phyloP scores from a whole-genome alignment of 2,113 vertebrate species.

The Ondatra zibethicus region DNA sequence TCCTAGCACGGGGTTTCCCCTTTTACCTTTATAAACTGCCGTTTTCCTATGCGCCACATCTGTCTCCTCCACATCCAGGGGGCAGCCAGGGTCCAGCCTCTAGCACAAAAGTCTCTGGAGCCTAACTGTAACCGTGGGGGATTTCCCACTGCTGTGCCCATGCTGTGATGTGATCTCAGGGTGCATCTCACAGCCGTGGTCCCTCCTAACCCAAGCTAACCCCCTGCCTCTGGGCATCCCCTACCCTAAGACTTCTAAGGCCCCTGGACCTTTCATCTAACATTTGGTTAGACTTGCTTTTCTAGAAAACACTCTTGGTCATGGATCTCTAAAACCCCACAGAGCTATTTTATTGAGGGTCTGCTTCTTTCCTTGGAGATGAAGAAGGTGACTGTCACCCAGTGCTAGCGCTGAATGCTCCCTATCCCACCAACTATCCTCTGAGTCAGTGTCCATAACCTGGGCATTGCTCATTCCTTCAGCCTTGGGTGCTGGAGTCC shows the following conservation, averaged over 20 bases:
- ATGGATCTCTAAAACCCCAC: rapidly evolving
- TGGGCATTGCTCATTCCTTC: rapidly evolving
- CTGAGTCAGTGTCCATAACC: rapidly evolving
- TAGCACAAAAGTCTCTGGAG: neutral
- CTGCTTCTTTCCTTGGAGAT: neutral
- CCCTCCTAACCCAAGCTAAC: rapidly evolving
- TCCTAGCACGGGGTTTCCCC: neutral
- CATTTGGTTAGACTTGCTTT: neutral
- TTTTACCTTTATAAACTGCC: neutral
- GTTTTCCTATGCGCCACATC: neutral
- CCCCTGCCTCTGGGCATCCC: too few species aligned
- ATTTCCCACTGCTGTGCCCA: rapidly evolving
- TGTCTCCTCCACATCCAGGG: neutral
- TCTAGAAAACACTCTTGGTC: neutral
- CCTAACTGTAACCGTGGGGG: neutral
- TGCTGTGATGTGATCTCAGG: neutral
- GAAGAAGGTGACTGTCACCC: neutral
- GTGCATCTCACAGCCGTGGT: rapidly evolving
- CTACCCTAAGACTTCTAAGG: rapidly evolving
- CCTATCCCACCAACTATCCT: too few species aligned
- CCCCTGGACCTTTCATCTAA: neutral
- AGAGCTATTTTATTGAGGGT: neutral
- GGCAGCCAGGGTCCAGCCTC: neutral
- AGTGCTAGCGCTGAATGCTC: rapidly evolving
- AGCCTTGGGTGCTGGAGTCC: rapidly evolving